Conservation (phyloP, 1,140 invertebrate genomes). For the Bursaphelenchus mucronatus region DNA sequence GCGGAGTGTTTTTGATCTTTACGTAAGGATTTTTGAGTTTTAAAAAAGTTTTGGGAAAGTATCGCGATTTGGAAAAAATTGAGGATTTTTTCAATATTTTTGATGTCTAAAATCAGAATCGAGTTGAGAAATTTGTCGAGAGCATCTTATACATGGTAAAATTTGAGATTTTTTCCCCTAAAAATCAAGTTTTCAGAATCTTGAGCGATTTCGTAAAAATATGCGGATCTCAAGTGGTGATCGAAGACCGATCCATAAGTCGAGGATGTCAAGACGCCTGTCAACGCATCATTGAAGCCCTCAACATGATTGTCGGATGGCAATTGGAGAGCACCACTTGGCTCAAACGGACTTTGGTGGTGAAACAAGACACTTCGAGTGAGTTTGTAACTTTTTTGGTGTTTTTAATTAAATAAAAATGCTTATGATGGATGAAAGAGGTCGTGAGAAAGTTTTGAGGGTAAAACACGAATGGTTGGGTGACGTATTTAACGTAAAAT, state of each 20-base stretch:
- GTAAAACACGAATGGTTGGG: no score
- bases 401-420: conserved; percentile 2
- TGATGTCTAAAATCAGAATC: no score
- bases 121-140: no score
- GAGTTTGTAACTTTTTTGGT: conserved; percentile 1
- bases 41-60: conserved; percentile 15
- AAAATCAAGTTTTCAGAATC: conserved; percentile 64
- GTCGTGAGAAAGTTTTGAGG: no score
- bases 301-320: conserved; percentile 79
- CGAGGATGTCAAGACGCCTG: conserved; percentile 65
- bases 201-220: conserved; percentile 80
- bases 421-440: no score
- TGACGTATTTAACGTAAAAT: not conserved
- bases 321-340: conserved; percentile 85
- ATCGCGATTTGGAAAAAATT: not conserved
- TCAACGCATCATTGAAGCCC: conserved; percentile 73
- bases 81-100: no score
- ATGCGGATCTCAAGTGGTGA: conserved; percentile 72
- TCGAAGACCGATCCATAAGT: conserved; percentile 77
- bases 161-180: not conserved
- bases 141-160: not conserved
- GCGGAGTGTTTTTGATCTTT: conserved; percentile 76
- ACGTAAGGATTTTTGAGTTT: conserved; percentile 63
- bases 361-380: conserved; percentile 70
- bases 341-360: conserved; percentile 79